phyloP scores from a whole-genome alignment of 2,888 invertebrate species.

The Aphrophora alni region DNA sequence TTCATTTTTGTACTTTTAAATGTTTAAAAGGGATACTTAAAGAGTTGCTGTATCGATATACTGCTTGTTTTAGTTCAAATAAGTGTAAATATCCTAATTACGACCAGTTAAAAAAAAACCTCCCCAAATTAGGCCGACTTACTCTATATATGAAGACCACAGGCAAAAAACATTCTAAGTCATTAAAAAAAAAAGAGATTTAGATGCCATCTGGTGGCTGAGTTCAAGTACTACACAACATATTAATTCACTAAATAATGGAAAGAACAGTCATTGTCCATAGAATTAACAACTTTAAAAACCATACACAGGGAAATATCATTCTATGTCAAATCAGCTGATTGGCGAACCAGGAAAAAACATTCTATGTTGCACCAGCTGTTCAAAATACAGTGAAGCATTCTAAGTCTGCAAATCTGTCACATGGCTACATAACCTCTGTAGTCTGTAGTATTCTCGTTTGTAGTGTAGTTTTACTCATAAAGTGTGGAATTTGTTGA shows the following conservation, averaged over 20 bases:
- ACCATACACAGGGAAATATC: constrained; percentile 13
- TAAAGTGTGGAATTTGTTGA: neutral
- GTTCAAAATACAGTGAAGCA: neutral
- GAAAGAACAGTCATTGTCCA: neutral
- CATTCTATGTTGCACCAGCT: constrained; percentile 12
- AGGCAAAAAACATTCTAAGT: constrained; percentile 23
- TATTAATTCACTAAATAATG: neutral
- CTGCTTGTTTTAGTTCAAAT: no score
- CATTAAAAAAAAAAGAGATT: constrained; percentile 2
- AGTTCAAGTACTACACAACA: neutral
- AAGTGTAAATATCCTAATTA: no score
- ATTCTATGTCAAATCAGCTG: constrained; percentile 21
- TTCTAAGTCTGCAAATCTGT: no score
- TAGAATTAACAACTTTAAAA: neutral
- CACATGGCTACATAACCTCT: neutral
- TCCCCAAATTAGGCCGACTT: no score
- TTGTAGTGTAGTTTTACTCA: neutral
- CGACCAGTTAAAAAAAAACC: no score
- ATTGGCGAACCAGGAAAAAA: neutral
- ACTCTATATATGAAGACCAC: no score
- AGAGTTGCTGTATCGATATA: no score
- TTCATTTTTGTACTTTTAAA: no score
- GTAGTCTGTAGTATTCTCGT: neutral
- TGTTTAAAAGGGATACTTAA: no score
- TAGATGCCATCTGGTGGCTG: constrained; percentile 9